Evolutionary conservation across 2,113 vertebrate species (phyloP), one percentile per base, ranked within the genome.

Genomic region (Hemichromis elongatus): DNA sequence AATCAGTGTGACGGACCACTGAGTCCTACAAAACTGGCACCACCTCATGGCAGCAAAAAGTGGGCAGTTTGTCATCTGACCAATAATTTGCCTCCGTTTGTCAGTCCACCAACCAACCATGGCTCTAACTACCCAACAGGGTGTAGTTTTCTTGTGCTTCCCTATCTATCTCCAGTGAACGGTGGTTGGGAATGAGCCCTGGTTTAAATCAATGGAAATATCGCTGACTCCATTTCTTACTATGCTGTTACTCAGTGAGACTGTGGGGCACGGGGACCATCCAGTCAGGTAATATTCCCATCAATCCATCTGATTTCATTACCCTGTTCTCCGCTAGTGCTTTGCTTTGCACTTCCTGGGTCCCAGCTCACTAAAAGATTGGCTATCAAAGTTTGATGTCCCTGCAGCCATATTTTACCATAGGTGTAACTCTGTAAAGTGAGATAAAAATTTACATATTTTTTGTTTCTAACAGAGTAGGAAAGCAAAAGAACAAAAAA

Each of bases 241-340:
- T 7, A 59, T 16, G 56, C 83, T 28, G 92, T 94, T 77, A 86
- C 63, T 94, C 91, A 90, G 82, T 28, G 4, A 57, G 73, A 83
- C 42, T 50, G 85, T 77, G 79, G 30, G 86, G 61, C 81, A 78
- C 30, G 30, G 42, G 50, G 82, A 56, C 81, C 81, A 68, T 86
- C 66, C 86, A 83, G 63, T 84, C 86, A 88, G 89, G 80, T 84
- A 80, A 82, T 86, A 89, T 80, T 85, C 84, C 59, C 88, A 89
- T 91, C 83, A 80, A 83, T 91, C 87, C 81, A 70, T 81, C 82
- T 82, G 59, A 89, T 94, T 94, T 90, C 87, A 93, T 93, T 91
- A 88, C 84, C 75, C 54, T 73, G 37, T 70, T 82, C 83, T 77
- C 82, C 28, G 33, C 81, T 37, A 33, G 79, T 85, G 89, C 86